These are phyloP conservation scores for Brachyalestes nurse DNA, from an alignment of 2,797 vertebrate genomes.

Conservation along the genomic window DNA sequence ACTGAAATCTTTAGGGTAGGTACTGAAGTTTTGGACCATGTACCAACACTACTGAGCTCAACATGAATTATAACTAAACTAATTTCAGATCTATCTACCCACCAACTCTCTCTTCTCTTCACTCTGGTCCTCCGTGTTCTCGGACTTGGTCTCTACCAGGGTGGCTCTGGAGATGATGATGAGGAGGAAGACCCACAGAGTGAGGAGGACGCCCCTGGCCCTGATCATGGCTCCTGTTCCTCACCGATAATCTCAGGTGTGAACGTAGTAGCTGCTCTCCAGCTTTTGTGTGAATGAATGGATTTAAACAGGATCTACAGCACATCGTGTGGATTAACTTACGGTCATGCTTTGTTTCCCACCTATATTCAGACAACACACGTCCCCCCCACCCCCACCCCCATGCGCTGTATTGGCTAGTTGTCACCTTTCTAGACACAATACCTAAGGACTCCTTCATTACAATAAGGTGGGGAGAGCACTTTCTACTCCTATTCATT, in stretches of 20 bases:
- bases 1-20: background rate
- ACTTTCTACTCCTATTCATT: background rate
- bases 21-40: background rate
- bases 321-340: background rate
- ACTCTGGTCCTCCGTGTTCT: slow-evolving; percentile 1
- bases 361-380: background rate
- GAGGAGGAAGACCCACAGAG: slow-evolving; percentile 5
- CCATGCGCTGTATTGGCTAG: background rate
- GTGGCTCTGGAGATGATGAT: slow-evolving; percentile 5
- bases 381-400: no score
- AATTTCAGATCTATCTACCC: background rate
- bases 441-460: background rate
- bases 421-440: background rate
- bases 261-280: background rate
- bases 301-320: background rate
- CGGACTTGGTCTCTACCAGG: background rate
- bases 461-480: background rate
- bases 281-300: background rate
- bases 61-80: background rate
- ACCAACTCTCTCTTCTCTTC: slow-evolving; percentile 32
- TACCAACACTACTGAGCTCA: background rate
- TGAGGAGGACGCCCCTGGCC: background rate
- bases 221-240: background rate
- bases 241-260: background rate
- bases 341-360: background rate